Evolutionary conservation across 1,140 invertebrate genomes (phyloP).

Genomic region (Batillaria attramentaria): DNA sequence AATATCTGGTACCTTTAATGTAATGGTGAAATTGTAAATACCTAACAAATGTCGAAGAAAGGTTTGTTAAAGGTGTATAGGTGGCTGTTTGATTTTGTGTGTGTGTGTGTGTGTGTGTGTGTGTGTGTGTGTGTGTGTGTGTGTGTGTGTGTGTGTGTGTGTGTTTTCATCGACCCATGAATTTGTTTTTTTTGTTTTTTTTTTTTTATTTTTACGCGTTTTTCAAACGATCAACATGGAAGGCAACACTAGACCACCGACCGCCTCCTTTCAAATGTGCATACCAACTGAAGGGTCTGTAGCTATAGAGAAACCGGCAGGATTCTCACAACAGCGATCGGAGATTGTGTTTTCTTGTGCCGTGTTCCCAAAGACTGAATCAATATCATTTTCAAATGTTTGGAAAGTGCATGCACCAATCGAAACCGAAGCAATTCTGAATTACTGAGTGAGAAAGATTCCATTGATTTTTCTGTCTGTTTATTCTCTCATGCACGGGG

Average conservation of each 20-base stretch:
- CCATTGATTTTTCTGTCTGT: no score
- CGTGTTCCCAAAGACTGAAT: no score
- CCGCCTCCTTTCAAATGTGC: neutral
- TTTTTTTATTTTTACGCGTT: neutral
- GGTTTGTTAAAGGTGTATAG: neutral
- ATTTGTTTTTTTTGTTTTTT: neutral
- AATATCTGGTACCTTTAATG: no score
- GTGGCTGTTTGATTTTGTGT: neutral
- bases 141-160: slow-evolving; percentile 3
- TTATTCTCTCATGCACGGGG: no score
- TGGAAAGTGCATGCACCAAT: no score
- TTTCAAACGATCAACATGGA: neutral
- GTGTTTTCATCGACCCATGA: no score
- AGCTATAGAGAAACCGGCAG: neutral
- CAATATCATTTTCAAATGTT: no score
- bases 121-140: neutral
- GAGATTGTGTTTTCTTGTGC: no score
- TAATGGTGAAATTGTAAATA: no score
- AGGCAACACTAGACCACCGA: neutral
- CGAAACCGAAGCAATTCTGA: no score
- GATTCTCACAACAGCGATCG: neutral
- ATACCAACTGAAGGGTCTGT: neutral
- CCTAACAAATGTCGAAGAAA: no score
- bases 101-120: neutral
- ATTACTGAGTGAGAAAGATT: no score